These are phyloP conservation scores for Osmerus eperlanus DNA, from an alignment of 2,113 vertebrate species.

Conservation along the genomic window DNA sequence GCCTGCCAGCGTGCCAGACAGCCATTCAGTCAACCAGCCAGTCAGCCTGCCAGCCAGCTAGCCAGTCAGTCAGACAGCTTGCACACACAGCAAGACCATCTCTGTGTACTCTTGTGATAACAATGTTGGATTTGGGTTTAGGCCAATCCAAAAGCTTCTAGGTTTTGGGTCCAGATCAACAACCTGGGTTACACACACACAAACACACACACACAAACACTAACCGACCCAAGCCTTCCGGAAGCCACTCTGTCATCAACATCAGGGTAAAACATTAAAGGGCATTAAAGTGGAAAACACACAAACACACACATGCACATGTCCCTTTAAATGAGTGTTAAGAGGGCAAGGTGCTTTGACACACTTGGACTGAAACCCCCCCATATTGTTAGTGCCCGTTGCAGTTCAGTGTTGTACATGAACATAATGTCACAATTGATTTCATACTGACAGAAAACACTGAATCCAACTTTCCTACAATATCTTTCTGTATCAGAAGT, in stretches of 20 bases:
- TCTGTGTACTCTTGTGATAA: constrained; percentile 22
- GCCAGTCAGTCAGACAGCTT: background rate
- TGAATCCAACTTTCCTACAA: too few relatives aligned
- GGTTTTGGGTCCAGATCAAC: background rate
- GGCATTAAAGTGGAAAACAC: background rate
- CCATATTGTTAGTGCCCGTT: background rate
- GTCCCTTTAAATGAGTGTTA: background rate
- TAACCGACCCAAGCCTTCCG: background rate
- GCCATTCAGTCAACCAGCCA: background rate
- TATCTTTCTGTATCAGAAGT: too few relatives aligned
- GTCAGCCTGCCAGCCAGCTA: background rate
- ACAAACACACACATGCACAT: constrained; percentile 6
- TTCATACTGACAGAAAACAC: too few relatives aligned
- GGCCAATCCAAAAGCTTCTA: background rate
- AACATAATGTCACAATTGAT: too few relatives aligned
- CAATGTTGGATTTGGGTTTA: constrained; percentile 7
- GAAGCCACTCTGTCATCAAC: background rate
- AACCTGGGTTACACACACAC: constrained; percentile 1
- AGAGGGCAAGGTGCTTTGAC: background rate
- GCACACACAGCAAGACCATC: constrained; percentile 8
- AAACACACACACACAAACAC: background rate
- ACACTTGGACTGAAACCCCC: background rate
- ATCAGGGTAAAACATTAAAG: background rate
- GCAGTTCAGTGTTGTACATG: too few relatives aligned
- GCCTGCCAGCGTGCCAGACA: background rate